Conservation (phyloP, 2,797 vertebrate genomes). For the Champsocephalus gunnari region DNA sequence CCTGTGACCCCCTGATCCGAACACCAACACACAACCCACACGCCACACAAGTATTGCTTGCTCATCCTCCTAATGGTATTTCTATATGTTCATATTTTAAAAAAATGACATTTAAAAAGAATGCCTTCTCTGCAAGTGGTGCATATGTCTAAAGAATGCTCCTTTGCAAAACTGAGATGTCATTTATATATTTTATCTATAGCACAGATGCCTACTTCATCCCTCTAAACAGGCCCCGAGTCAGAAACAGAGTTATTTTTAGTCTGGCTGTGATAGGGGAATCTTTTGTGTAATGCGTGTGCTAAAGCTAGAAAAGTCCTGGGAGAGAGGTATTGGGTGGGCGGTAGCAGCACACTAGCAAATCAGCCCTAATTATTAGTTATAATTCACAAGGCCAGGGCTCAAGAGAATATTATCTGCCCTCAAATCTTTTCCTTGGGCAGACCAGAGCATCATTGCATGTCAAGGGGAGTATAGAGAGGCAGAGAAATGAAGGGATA, state of each 20-base stretch:
- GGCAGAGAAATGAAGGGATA: constrained; percentile 53
- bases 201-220: constrained; percentile 24
- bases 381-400: constrained; percentile 60
- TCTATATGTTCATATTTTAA: neutral
- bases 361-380: constrained; percentile 66
- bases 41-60: too few species aligned
- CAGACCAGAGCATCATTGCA: constrained; percentile 39
- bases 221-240: constrained; percentile 21
- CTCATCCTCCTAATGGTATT: neutral
- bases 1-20: too few species aligned
- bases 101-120: neutral
- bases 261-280: constrained; percentile 33
- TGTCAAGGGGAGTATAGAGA: constrained; percentile 45
- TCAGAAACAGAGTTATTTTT: constrained; percentile 47
- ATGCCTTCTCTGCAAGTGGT: constrained; percentile 1
- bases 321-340: constrained; percentile 45
- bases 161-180: constrained; percentile 4
- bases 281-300: constrained; percentile 37
- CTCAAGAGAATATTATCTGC: constrained; percentile 63
- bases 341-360: constrained; percentile 31
- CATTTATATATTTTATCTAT: constrained; percentile 40
- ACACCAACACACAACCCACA: too few species aligned
- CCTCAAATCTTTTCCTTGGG: constrained; percentile 54
- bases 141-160: constrained; percentile 18
- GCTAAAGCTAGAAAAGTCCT: constrained; percentile 37